Evolutionary conservation across 2,113 vertebrate species (phyloP).

Genomic region (Collichthys lucidus): DNA sequence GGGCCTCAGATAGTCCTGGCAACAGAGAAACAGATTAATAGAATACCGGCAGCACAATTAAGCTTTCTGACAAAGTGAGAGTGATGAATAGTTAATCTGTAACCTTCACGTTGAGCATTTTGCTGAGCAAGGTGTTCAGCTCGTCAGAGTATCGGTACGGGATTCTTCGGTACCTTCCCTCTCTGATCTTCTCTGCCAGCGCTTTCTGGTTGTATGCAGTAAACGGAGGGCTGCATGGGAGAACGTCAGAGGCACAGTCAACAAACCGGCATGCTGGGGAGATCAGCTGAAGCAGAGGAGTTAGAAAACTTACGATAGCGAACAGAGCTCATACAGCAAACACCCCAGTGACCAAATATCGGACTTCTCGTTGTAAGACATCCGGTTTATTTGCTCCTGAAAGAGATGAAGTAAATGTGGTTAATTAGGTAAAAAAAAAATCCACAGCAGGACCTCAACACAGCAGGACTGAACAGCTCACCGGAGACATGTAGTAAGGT

Average conservation of each 20-base stretch:
- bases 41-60: not conserved
- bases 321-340: constrained; percentile 95
- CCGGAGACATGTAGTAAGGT: constrained; percentile 98
- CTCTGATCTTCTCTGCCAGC: constrained; percentile 92
- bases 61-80: not conserved
- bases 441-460: too few relatives aligned
- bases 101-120: constrained; percentile 96
- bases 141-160: constrained; percentile 93
- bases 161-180: constrained; percentile 94
- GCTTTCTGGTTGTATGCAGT: constrained; percentile 94
- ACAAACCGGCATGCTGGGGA: not conserved
- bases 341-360: constrained; percentile 99
- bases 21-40: constrained; percentile 14
- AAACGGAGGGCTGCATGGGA: constrained; percentile 90
- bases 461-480: constrained; percentile 76
- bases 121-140: constrained; percentile 88
- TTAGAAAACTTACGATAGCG: constrained; percentile 90
- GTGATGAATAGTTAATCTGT: not conserved
- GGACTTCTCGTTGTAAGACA: constrained; percentile 98
- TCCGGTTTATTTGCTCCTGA: constrained; percentile 93
- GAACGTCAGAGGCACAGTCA: not conserved
- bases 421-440: not conserved
- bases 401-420: not conserved
- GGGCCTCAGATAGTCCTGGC: constrained; percentile 95
- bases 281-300: not conserved